Conservation (phyloP, 1,140 invertebrate species). For the Ctenoplectra terminalis region DNA sequence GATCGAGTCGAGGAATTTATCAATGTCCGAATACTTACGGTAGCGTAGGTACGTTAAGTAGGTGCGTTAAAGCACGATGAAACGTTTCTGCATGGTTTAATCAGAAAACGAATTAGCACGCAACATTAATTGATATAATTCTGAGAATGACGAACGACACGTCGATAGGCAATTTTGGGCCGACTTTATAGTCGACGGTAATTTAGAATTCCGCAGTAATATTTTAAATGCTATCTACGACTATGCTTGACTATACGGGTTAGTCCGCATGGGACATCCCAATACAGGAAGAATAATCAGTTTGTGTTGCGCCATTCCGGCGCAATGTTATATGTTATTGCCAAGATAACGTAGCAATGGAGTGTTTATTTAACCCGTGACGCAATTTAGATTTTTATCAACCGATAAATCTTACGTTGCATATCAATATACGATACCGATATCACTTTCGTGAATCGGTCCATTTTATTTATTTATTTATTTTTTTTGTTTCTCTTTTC, state of each 20-base stretch:
- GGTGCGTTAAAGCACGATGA: too few relatives aligned
- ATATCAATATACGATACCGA: neutral
- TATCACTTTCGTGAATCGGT: neutral
- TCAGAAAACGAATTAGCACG: neutral
- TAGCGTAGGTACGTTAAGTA: too few relatives aligned
- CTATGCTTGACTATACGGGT: conserved; percentile 10
- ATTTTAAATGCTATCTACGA: conserved; percentile 21
- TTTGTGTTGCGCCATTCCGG: neutral
- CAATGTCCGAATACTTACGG: too few relatives aligned
- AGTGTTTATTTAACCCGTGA: conserved; percentile 35
- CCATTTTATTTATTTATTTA: neutral
- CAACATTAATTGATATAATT: conserved; percentile 11
- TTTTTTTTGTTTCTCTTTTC: neutral
- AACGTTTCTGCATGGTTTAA: too few relatives aligned
- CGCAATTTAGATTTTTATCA: conserved; percentile 32
- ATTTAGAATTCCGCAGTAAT: conserved; percentile 36
- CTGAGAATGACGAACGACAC: conserved; percentile 8
- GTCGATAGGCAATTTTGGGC: conserved; percentile 21
- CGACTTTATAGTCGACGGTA: conserved; percentile 25
- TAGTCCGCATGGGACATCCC: conserved; percentile 18
- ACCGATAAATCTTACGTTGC: conserved; percentile 27
- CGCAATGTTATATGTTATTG: conserved; percentile 34
- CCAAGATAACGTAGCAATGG: conserved; percentile 40
- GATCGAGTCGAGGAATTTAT: too few relatives aligned
- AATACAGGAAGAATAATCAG: conserved; percentile 39